phyloP scores from a whole-genome alignment of 1,140 invertebrate genomes.

The Neotoxoptera formosana region DNA sequence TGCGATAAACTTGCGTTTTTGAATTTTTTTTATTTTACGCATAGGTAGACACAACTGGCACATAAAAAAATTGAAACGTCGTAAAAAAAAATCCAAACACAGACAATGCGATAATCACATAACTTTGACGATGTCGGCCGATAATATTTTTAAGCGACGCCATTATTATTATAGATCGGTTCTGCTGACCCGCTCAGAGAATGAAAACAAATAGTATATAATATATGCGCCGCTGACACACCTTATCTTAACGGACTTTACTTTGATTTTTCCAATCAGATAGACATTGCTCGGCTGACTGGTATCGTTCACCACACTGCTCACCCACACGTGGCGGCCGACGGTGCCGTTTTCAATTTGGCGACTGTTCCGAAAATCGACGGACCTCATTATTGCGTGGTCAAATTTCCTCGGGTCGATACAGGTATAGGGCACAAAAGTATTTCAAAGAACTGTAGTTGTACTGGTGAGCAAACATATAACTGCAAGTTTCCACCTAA shows the following conservation, averaged over 20 bases:
- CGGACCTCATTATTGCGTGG: conserved; percentile 75
- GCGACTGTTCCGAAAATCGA: conserved; percentile 74
- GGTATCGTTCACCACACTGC: conserved; percentile 84
- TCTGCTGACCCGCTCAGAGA: not conserved
- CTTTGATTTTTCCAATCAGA: not conserved
- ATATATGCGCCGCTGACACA: too few species aligned
- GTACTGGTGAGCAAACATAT: not conserved
- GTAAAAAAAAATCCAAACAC: too few species aligned
- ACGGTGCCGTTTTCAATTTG: conserved; percentile 82
- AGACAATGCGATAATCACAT: not conserved
- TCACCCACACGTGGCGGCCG: conserved; percentile 81
- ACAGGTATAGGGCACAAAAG: not conserved
- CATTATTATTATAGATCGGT: not conserved
- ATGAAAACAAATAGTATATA: not conserved
- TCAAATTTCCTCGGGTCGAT: conserved; percentile 70
- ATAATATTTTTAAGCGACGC: not conserved
- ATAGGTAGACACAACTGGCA: too few species aligned
- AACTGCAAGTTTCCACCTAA: not conserved
- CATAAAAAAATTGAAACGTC: too few species aligned
- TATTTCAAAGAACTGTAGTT: not conserved
- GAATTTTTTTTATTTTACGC: too few species aligned
- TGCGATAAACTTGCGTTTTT: too few species aligned
- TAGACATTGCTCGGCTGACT: conserved; percentile 63
- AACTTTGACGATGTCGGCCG: not conserved
- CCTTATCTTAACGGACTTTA: not conserved